Evolutionary conservation across 2,888 invertebrate genomes (phyloP), one percentile per base, ranked within the genome.

Genomic region (Mythimna ferrago): DNA sequence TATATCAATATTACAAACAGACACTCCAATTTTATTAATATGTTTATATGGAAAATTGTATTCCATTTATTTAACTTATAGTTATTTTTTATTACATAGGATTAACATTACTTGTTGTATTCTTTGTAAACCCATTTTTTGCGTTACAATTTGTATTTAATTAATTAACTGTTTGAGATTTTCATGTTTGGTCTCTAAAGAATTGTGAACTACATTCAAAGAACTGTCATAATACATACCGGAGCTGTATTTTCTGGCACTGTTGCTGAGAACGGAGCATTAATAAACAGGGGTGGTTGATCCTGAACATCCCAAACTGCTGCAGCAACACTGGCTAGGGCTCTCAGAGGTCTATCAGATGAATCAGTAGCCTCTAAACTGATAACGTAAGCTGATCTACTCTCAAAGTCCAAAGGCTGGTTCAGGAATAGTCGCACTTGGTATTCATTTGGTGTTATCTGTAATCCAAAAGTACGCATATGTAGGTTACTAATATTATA

Each of bases 271-370:
- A 98, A 98, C 0, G 98, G 98, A 0, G 98, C 97, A 89, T 98
- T 98, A 0, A 97, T 91, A 88, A 99, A 98, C n/a, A 97, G 94
- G 0, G 98, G 98, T 10, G 98, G 98, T 86, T 98, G 98, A 92
- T 99, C 98, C 90, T 98, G 99, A 0, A 98, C 97, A 89, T 99
- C 99, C 75, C 97, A 94, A 9, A 99, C 97, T 57, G 98, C 97
- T 0, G 98, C 97, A 0, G 98, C 97, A 16, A 99, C 97, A 60
- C 98, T 98, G 0, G 98, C 98, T 21, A 97, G 94, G 0, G 98
- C 97, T 53, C 97, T 97, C 7, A 98, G 91, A 0, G 97, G 97
- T 84, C 97, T 97, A 62, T 97, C 97, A 1, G 97, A 97, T 11
- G 96, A 94, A 86, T 98, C 98, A 2, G 94, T 94, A 0, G 98